Conservation (phyloP, 1,140 invertebrate genomes). For the Ericerus pela region DNA sequence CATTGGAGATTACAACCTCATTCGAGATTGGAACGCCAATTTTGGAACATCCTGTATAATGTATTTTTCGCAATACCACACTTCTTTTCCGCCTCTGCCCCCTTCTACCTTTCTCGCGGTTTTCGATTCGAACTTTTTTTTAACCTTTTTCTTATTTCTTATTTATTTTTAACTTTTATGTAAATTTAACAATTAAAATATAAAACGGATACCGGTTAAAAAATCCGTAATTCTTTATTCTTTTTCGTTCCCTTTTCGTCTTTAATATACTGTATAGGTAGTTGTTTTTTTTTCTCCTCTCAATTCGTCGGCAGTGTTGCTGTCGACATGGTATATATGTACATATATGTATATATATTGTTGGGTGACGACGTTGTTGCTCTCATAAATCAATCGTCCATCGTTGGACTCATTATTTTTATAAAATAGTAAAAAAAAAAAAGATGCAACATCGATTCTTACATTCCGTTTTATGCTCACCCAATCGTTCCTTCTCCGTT, state of each 20-base stretch:
- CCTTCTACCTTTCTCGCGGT: not conserved
- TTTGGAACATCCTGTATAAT: too few relatives aligned
- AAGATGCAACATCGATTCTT: too few relatives aligned
- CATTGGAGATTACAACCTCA: too few relatives aligned
- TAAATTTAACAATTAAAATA: slow-evolving; percentile 13
- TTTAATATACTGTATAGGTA: not conserved
- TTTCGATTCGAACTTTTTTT: not conserved
- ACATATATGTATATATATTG: not conserved
- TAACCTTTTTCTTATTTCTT: too few relatives aligned
- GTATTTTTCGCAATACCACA: too few relatives aligned
- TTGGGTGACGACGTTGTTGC: slow-evolving; percentile 5
- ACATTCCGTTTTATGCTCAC: too few relatives aligned
- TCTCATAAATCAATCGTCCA: slow-evolving; percentile 12
- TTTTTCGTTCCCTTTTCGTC: not conserved
- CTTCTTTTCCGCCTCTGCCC: not conserved
- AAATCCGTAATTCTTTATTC: slow-evolving; percentile 2
- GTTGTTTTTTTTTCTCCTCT: not conserved
- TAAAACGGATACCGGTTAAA: slow-evolving; percentile 8
- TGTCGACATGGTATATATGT: not conserved
- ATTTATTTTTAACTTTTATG: slow-evolving; percentile 10
- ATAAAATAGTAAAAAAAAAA: slow-evolving; percentile 6
- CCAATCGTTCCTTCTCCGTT: too few relatives aligned
- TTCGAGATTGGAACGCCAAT: too few relatives aligned
- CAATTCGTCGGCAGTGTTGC: not conserved
- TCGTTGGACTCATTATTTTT: slow-evolving; percentile 10